Evolutionary conservation across 35 echinoderm and acorn worm species (phyloP).

Genomic region (Amphiura filiformis): DNA sequence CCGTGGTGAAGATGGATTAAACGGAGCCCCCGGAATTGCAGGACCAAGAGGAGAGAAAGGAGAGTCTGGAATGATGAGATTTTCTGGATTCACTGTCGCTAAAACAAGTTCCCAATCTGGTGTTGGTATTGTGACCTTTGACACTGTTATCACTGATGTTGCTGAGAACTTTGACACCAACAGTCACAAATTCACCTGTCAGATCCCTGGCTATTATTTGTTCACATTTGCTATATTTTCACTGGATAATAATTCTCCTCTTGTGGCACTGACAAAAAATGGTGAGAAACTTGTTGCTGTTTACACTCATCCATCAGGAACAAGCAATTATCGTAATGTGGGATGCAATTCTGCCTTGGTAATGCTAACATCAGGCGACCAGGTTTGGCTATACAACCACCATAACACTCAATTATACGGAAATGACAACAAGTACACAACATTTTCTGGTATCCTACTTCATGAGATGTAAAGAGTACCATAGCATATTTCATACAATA

Average conservation of each 20-base stretch:
- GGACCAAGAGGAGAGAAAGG: slow-evolving; percentile 8
- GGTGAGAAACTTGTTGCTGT: neutral
- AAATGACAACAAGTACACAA: neutral
- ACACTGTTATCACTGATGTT: neutral
- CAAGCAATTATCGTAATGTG: neutral
- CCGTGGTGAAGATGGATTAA: neutral
- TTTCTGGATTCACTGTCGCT: neutral
- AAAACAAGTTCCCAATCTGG: neutral
- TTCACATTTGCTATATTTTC: neutral
- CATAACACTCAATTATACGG: neutral
- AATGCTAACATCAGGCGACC: neutral
- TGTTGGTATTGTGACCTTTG: neutral
- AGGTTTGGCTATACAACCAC: neutral
- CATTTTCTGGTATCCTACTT: neutral
- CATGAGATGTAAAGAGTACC: neutral
- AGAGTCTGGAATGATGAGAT: neutral
- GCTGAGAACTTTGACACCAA: neutral
- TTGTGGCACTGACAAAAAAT: neutral
- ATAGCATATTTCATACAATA: no score
- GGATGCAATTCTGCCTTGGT: neutral
- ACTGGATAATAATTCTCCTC: neutral
- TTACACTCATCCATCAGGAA: neutral
- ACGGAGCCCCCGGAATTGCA: neutral
- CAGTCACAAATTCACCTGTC: neutral
- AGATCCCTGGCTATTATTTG: neutral